phyloP scores from a whole-genome alignment of 2,888 invertebrate species.

The Clanis bilineata region DNA sequence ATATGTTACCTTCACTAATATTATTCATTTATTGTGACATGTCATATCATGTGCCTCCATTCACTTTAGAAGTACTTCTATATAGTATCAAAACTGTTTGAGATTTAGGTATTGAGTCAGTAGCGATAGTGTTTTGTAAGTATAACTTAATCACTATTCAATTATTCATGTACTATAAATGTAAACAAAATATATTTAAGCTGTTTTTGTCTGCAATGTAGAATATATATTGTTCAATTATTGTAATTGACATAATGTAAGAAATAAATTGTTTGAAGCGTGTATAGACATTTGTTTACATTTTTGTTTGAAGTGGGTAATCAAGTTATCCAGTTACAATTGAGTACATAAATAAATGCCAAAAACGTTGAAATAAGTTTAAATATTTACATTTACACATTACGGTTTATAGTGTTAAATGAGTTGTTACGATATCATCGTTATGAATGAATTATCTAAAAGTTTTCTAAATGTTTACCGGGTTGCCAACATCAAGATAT shows the following conservation, averaged over 20 bases:
- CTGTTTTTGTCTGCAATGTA: too few relatives aligned
- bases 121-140: neutral
- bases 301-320: too few relatives aligned
- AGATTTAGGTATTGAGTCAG: neutral
- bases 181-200: too few relatives aligned
- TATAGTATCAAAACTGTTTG: neutral
- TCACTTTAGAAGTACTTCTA: neutral
- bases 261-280: too few relatives aligned
- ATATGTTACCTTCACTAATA: neutral
- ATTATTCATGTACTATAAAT: too few relatives aligned
- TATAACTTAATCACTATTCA: too few relatives aligned
- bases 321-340: neutral
- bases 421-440: neutral
- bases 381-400: neutral
- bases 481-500: neutral
- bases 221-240: too few relatives aligned
- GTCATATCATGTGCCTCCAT: neutral
- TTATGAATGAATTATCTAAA: neutral
- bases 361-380: conserved; percentile 6
- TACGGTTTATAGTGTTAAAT: neutral
- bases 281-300: too few relatives aligned
- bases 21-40: neutral
- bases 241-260: too few relatives aligned
- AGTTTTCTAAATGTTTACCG: neutral
- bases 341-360: neutral